These are phyloP conservation scores for Tetraodon nigroviridis DNA, from an alignment of 2,113 vertebrate species.

Conservation along the genomic window DNA sequence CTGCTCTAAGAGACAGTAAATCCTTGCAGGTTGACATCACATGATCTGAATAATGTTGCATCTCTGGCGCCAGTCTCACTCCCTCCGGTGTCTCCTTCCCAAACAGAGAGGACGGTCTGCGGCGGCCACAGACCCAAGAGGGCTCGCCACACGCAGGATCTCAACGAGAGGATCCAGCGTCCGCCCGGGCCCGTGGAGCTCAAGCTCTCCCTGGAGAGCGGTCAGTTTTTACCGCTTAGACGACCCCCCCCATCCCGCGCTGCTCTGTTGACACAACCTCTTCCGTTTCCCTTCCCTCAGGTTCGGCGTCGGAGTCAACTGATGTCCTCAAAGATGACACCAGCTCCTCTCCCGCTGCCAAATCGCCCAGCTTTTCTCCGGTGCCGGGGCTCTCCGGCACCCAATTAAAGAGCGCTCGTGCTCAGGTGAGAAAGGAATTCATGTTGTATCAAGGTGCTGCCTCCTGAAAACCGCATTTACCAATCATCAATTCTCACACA, in stretches of 20 bases:
- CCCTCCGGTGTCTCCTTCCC: constrained; percentile 25
- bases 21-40: constrained; percentile 45
- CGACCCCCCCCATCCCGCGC: constrained; percentile 3
- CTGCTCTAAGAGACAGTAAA: constrained; percentile 20
- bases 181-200: constrained; percentile 67
- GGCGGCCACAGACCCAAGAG: constrained; percentile 74
- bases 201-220: constrained; percentile 50
- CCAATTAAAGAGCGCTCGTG: constrained; percentile 64
- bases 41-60: constrained; percentile 52
- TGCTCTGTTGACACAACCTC: constrained; percentile 32
- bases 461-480: neutral
- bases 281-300: constrained; percentile 52
- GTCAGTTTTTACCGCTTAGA: constrained; percentile 5
- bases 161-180: constrained; percentile 69
- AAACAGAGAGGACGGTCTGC: constrained; percentile 56
- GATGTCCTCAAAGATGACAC: constrained; percentile 81
- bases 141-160: constrained; percentile 70
- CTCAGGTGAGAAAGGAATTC: constrained; percentile 65
- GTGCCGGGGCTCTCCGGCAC: constrained; percentile 66
- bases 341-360: constrained; percentile 68
- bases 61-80: constrained; percentile 13
- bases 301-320: constrained; percentile 55
- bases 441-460: neutral
- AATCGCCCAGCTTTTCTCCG: constrained; percentile 59
- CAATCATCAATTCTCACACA: constrained; percentile 8